Evolutionary conservation across 2,888 invertebrate species (phyloP).

Genomic region (Electrophaes corylata): DNA sequence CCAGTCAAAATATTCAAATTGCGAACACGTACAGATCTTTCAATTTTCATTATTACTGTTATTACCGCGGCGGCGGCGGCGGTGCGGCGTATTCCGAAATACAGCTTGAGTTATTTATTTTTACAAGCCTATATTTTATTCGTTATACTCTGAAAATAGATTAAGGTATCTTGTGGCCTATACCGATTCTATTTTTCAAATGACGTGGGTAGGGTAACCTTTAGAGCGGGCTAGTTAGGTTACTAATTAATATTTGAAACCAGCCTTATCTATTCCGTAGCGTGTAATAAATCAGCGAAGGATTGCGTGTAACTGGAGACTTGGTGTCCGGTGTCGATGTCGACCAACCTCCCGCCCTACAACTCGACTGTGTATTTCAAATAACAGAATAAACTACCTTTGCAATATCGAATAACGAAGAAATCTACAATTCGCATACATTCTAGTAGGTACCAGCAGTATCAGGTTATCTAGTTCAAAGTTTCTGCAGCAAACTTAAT

Average conservation of each 20-base stretch:
- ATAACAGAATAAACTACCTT: conserved; percentile 43
- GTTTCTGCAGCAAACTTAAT: neutral
- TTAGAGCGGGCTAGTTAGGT: conserved; percentile 13
- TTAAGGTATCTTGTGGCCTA: neutral
- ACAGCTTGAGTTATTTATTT: conserved; percentile 5
- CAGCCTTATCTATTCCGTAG: conserved; percentile 50
- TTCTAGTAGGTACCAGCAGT: conserved; percentile 21
- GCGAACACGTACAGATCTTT: conserved; percentile 56
- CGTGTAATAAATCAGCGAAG: conserved; percentile 58
- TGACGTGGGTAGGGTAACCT: conserved; percentile 16
- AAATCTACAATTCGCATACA: conserved; percentile 42
- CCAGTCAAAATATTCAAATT: conserved; percentile 51
- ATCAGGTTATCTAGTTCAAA: conserved; percentile 22
- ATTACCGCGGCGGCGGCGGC: too few relatives aligned
- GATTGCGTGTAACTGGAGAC: conserved; percentile 73
- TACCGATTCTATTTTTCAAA: conserved; percentile 3
- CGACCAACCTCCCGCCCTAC: conserved; percentile 64
- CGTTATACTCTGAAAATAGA: neutral
- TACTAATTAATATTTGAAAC: conserved; percentile 47
- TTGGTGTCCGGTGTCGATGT: conserved; percentile 65
- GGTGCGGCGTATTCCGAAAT: conserved; percentile 36
- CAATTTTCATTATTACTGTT: conserved; percentile 49
- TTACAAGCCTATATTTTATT: neutral
- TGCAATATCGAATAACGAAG: conserved; percentile 52
- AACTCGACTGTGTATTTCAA: conserved; percentile 51